Percentiles rank a stretch among this genome's conserved stretches.
Conservation (phyloP, 2,113 vertebrate genomes). For the Poecilia latipinna region DNA sequence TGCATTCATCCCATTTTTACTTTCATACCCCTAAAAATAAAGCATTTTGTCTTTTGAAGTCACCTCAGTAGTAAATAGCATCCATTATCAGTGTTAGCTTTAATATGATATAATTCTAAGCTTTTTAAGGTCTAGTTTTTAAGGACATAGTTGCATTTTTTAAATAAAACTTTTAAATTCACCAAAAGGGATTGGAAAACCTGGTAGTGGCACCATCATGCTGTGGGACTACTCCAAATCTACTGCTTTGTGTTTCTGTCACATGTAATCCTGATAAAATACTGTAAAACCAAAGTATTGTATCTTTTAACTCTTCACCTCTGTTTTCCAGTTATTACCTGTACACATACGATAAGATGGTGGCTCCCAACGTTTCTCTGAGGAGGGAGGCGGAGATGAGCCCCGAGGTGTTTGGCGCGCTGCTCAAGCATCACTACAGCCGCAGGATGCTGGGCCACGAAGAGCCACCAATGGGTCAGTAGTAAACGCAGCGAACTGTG, state of each 20-base stretch:
- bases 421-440: slow-evolving; percentile 84
- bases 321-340: slow-evolving; percentile 87
- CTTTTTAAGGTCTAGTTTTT: no score
- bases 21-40: no score
- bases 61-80: no score
- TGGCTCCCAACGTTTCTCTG: slow-evolving; percentile 94
- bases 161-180: no score
- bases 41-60: no score
- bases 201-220: not conserved
- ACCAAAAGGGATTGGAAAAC: no score
- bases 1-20: no score
- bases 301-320: not conserved
- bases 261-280: not conserved
- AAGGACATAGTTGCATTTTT: no score
- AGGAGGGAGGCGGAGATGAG: slow-evolving; percentile 82
- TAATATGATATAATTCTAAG: no score
- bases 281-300: not conserved
- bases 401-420: slow-evolving; percentile 79
- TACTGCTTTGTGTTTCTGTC: not conserved
- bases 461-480: slow-evolving; percentile 78
- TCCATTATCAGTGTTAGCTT: no score
- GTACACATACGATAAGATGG: slow-evolving; percentile 97
- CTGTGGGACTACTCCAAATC: not conserved
- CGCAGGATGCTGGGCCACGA: slow-evolving; percentile 76
- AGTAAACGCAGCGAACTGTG: not conserved